Evolutionary conservation across 2,113 vertebrate genomes (phyloP), one percentile per base, ranked within the genome.

Genomic region (Rhinolophus ferrumequinum): DNA sequence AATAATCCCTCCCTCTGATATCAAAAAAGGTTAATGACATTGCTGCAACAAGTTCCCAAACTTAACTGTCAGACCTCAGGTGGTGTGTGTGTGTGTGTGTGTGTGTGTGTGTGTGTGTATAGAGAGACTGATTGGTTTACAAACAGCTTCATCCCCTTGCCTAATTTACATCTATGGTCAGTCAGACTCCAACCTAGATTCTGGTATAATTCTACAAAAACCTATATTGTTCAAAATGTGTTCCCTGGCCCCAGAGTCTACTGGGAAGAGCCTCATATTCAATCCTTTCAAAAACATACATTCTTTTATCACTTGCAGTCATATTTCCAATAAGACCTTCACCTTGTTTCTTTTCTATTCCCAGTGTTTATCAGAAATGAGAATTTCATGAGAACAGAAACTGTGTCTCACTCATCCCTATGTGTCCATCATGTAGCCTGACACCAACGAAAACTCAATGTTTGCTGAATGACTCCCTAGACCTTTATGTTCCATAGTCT

Each of bases 81-180:
- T 44, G 41, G 41, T 50, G 35, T 11, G 47, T 50, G 47, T 13
- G 47, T 50, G 47, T 50, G 47, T 50, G 47, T 50, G 47, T 50
- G 47, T 50, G 47, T 50, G 47, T 50, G 47, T 50, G 47, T 50
- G 47, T 50, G 47, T 50, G 47, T 50, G 47, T 50, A 11, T 50
- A 50, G 47, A 50, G 24, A 44, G 41, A 44, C 6, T 44, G 24
- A 58, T 15, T 33, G 58, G 54, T 58, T 90, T 44, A 90, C 16
- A 95, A 95, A 77, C 13, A 95, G 33, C 7, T 30, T 56, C n/a
- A 86, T 47, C 10, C 41, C 19, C 44, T 70, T 84, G 58, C 66
- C 76, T 94, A 88, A 81, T 79, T 93, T 87, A 92, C 5, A 79
- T 38, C 41, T 84, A 21, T n/a, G 6, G 50, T 82, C 41, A 96